phyloP scores from a whole-genome alignment of 2,113 vertebrate species.

The Megaptera novaeangliae region DNA sequence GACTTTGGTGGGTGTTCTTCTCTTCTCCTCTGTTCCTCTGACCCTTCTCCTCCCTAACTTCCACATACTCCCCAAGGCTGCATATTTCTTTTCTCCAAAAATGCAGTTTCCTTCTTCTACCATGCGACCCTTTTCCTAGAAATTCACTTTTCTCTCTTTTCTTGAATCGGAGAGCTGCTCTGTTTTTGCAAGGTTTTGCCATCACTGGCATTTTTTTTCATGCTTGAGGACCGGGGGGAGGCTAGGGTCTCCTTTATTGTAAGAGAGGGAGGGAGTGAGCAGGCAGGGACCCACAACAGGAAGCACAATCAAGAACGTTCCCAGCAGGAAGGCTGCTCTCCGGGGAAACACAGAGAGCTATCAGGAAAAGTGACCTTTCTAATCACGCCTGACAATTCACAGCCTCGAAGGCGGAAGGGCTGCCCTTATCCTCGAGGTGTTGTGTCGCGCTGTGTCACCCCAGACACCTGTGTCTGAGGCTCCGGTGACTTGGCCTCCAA shows the following conservation, averaged over 20 bases:
- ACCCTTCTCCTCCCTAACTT: no score
- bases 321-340: conserved; percentile 57
- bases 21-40: not conserved
- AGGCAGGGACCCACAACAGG: not conserved
- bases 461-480: conserved; percentile 54
- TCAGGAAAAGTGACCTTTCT: conserved; percentile 74
- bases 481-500: conserved; percentile 29
- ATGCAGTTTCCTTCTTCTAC: not conserved
- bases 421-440: conserved; percentile 48
- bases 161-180: not conserved
- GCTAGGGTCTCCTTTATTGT: not conserved
- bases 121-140: not conserved
- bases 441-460: conserved; percentile 21
- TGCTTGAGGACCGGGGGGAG: not conserved
- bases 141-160: not conserved
- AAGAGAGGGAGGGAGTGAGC: not conserved
- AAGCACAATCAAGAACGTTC: conserved; percentile 50
- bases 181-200: not conserved
- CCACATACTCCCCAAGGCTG: not conserved
- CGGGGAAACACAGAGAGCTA: conserved; percentile 38
- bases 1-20: not conserved
- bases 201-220: not conserved
- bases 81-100: not conserved
- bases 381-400: conserved; percentile 72
- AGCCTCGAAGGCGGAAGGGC: conserved; percentile 49